These are phyloP conservation scores for Calliopsis andreniformis DNA, from an alignment of 1,140 invertebrate genomes.

Conservation along the genomic window DNA sequence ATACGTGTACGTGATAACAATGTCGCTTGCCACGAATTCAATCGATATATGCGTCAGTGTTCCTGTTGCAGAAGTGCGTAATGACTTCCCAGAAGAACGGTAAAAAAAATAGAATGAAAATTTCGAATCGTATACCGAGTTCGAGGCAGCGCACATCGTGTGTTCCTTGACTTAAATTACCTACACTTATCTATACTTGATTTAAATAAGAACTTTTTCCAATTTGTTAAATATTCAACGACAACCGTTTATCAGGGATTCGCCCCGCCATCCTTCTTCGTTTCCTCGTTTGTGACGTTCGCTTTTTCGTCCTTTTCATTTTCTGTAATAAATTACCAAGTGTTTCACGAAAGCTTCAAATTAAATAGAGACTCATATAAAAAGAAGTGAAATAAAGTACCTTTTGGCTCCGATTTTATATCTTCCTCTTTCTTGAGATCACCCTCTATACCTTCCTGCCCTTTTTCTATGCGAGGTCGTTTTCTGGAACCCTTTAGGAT, in stretches of 20 bases:
- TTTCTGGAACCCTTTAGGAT: constrained; percentile 83
- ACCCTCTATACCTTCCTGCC: constrained; percentile 78
- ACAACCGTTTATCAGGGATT: constrained; percentile 77
- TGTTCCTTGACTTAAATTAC: constrained; percentile 53
- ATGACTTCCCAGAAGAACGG: constrained; percentile 14
- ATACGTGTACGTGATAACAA: constrained; percentile 38
- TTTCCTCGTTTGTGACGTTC: constrained; percentile 83
- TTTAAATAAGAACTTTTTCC: constrained; percentile 65
- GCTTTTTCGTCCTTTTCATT: constrained; percentile 85
- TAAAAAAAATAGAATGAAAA: constrained; percentile 11
- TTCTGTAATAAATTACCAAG: constrained; percentile 79
- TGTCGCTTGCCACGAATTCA: constrained; percentile 29
- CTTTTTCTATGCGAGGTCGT: constrained; percentile 89
- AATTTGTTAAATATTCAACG: constrained; percentile 39
- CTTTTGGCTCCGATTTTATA: constrained; percentile 84
- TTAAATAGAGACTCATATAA: neutral
- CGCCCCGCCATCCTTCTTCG: constrained; percentile 83
- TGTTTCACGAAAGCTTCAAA: neutral
- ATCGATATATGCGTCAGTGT: neutral
- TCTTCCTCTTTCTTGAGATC: constrained; percentile 85
- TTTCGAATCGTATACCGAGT: constrained; percentile 38
- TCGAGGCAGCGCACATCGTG: constrained; percentile 40
- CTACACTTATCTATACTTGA: constrained; percentile 62
- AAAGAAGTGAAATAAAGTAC: constrained; percentile 72
- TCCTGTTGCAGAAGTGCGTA: constrained; percentile 5